phyloP scores from a whole-genome alignment of 2,113 vertebrate genomes.

The Cyrtonyx montezumae region DNA sequence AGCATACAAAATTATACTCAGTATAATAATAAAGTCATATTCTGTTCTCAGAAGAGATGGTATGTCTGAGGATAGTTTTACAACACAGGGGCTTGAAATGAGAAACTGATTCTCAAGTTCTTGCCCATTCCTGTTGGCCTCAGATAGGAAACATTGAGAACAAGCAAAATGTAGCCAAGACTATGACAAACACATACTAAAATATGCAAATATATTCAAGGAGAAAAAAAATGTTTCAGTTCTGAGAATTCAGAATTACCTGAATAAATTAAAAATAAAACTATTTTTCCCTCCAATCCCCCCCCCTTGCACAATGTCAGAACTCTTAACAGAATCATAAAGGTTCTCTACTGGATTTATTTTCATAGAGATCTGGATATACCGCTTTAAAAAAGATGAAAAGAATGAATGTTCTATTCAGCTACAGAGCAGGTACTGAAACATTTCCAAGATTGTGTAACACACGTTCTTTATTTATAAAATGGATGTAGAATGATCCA shows the following conservation, averaged over 20 bases:
- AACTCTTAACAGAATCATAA: not conserved
- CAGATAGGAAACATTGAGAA: not conserved
- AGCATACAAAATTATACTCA: not conserved
- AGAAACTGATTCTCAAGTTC: not conserved
- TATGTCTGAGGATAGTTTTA: not conserved
- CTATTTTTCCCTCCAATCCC: not conserved
- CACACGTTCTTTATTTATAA: not conserved
- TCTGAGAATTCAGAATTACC: not conserved
- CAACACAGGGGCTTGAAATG: not conserved
- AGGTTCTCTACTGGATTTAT: not conserved
- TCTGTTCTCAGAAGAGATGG: not conserved
- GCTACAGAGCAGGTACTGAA: not conserved
- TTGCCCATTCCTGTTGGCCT: not conserved
- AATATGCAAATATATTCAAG: not conserved
- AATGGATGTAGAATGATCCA: not conserved
- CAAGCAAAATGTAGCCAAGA: not conserved
- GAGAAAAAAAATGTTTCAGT: not conserved
- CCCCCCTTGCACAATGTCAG: not conserved
- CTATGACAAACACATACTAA: not conserved
- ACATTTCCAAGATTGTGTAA: not conserved
- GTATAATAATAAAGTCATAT: not conserved
- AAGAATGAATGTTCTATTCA: not conserved
- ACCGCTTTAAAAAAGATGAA: not conserved
- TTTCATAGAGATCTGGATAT: not conserved
- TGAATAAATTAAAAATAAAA: not conserved